Conservation (phyloP, 2,888 invertebrate species). For the Neuroscelio doddi region DNA sequence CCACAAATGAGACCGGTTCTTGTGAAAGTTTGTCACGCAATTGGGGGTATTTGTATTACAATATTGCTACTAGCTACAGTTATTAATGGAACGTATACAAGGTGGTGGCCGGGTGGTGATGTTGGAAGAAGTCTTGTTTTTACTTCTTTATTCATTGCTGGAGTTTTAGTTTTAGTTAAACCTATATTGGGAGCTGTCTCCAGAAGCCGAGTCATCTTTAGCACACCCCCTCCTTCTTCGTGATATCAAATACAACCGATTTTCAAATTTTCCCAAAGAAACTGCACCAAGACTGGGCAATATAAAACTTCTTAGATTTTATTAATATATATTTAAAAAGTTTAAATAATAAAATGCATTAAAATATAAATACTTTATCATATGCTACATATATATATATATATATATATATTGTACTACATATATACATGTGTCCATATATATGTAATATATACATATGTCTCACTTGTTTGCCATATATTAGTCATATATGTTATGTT, state of each 20-base stretch:
- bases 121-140: constrained; percentile 57
- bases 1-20: constrained; percentile 60
- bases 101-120: constrained; percentile 53
- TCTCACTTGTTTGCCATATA: too few species aligned
- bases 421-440: too few species aligned
- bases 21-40: constrained; percentile 62
- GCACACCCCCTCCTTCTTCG: constrained; percentile 40
- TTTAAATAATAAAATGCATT: too few species aligned
- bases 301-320: too few species aligned
- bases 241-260: constrained; percentile 5
- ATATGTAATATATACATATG: too few species aligned
- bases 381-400: too few species aligned
- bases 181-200: constrained; percentile 61
- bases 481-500: too few species aligned
- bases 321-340: too few species aligned
- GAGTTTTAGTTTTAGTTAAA: constrained; percentile 59
- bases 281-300: too few species aligned
- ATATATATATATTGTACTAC: too few species aligned
- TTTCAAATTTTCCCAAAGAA: too few species aligned
- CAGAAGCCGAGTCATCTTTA: constrained; percentile 55
- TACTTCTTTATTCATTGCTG: constrained; percentile 60
- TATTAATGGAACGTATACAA: constrained; percentile 61
- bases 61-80: constrained; percentile 60
- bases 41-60: constrained; percentile 57
- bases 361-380: too few species aligned